Percentiles rank a stretch among this genome's conserved stretches.
Conservation (phyloP, 2,113 vertebrate species). For the Lophotis ruficrista region DNA sequence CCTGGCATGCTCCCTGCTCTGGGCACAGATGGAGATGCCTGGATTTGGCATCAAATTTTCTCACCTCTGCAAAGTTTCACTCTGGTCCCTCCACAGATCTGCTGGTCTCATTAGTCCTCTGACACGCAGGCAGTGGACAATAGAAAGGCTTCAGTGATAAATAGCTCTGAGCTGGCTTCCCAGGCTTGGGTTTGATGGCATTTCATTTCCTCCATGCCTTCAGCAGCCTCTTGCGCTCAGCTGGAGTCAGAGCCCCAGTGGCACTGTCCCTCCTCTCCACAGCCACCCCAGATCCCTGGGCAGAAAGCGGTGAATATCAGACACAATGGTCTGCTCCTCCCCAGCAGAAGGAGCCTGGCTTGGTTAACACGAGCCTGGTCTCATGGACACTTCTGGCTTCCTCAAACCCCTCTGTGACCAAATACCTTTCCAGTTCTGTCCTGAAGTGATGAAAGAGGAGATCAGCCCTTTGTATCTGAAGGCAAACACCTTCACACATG, state of each 20-base stretch:
- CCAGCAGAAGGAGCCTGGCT: background rate
- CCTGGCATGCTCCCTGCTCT: rapidly evolving
- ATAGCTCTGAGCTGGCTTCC: background rate
- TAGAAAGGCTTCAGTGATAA: rapidly evolving
- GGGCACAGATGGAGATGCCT: background rate
- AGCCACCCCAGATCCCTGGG: background rate
- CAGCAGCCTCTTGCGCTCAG: background rate
- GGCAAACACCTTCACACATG: background rate
- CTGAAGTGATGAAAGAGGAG: background rate
- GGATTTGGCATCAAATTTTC: background rate
- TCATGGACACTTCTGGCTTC: background rate
- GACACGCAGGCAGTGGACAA: background rate
- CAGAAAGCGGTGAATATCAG: background rate
- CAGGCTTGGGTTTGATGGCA: background rate
- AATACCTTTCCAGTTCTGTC: background rate
- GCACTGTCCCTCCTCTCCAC: background rate
- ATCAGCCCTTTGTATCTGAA: background rate
- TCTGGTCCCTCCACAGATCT: background rate
- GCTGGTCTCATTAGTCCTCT: background rate
- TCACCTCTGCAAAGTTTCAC: background rate
- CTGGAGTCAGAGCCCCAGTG: background rate
- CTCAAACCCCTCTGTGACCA: background rate
- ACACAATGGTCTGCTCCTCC: background rate
- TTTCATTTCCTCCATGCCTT: background rate
- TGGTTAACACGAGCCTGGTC: background rate